Evolutionary conservation across 2,113 vertebrate genomes (phyloP).

Genomic region (Myocastor coypus): DNA sequence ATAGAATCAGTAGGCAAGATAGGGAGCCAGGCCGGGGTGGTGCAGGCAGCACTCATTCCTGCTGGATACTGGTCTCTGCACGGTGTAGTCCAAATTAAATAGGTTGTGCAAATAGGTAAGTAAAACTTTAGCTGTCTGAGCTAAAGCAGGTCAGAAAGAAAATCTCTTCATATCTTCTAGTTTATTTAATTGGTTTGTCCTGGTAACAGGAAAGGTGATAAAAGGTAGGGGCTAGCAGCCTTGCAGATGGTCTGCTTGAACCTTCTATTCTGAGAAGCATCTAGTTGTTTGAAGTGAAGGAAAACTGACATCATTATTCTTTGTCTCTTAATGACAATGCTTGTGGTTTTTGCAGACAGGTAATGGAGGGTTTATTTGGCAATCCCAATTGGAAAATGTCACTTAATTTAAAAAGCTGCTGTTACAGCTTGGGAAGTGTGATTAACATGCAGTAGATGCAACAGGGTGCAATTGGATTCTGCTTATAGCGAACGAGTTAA

Average conservation of each 20-base stretch:
- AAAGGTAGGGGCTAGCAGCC: neutral
- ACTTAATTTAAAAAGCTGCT: constrained; percentile 29
- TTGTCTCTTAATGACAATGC: neutral
- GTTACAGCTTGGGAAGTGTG: neutral
- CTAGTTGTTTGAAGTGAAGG: neutral
- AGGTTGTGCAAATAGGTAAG: neutral
- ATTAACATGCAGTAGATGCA: neutral
- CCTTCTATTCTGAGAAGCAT: constrained; percentile 16
- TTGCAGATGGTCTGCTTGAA: neutral
- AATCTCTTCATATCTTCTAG: neutral
- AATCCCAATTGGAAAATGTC: constrained; percentile 53
- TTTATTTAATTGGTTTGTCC: neutral
- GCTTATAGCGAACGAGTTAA: neutral
- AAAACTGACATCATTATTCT: neutral
- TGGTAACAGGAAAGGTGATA: neutral
- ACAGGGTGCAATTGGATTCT: neutral
- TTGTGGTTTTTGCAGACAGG: constrained; percentile 21
- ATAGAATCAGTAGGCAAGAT: neutral
- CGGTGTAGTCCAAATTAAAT: neutral
- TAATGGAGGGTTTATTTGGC: constrained; percentile 30
- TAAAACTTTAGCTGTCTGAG: neutral
- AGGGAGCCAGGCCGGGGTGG: neutral
- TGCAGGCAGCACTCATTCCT: neutral
- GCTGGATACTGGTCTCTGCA: neutral
- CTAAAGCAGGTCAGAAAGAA: neutral